phyloP scores from a whole-genome alignment of 2,113 vertebrate species.

The Condylura cristata region DNA sequence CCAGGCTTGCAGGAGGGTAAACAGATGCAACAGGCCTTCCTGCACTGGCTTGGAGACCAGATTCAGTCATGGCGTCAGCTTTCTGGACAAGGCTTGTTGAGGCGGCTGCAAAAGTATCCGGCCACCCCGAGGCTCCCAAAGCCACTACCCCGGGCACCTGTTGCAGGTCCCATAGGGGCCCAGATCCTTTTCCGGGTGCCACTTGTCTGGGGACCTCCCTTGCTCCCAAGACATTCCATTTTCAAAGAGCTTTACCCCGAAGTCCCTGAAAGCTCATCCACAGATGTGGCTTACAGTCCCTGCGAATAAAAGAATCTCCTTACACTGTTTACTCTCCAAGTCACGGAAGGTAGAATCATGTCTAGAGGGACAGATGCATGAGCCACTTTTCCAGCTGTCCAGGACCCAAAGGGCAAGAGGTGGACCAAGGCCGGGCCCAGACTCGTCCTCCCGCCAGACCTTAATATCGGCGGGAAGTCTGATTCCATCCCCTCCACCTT shows the following conservation, averaged over 20 bases:
- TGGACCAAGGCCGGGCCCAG: background rate
- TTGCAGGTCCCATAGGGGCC: too few relatives aligned
- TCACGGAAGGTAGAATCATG: background rate
- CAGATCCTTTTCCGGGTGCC: too few relatives aligned
- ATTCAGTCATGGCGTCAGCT: fast-evolving
- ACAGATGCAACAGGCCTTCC: fast-evolving
- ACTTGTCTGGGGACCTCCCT: background rate
- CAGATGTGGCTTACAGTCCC: background rate
- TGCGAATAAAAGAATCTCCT: background rate
- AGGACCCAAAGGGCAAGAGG: background rate
- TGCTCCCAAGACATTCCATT: background rate
- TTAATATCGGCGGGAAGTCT: background rate
- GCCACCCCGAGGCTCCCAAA: background rate
- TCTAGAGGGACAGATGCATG: background rate
- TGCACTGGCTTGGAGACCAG: fast-evolving
- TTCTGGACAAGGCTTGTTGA: too few relatives aligned
- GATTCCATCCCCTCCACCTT: background rate
- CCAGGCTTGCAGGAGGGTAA: background rate
- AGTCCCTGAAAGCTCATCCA: background rate
- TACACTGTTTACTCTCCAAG: background rate
- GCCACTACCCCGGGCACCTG: too few relatives aligned
- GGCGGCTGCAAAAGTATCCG: background rate
- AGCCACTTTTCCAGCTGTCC: background rate
- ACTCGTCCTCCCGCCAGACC: fast-evolving
- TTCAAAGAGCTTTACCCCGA: background rate